Evolutionary conservation across 2,888 invertebrate species (phyloP).

Genomic region (Tenthredo notha): DNA sequence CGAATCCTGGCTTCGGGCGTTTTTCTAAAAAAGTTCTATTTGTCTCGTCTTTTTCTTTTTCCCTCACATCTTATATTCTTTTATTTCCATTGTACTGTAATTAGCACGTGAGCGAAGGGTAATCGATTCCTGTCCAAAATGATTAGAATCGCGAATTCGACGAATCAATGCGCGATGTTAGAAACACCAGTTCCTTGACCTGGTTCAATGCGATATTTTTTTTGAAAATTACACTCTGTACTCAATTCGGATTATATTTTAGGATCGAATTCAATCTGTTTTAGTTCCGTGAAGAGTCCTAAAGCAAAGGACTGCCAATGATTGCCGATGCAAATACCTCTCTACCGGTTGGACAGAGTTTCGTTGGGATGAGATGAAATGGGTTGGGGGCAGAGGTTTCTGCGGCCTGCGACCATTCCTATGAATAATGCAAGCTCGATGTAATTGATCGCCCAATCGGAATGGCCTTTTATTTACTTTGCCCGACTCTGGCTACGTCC

Average conservation of each 20-base stretch:
- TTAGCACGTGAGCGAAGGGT: neutral
- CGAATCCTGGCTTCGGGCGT: neutral
- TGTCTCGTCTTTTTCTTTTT: neutral
- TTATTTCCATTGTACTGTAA: neutral
- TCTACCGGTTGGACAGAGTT: constrained; percentile 60
- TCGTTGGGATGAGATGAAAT: constrained; percentile 68
- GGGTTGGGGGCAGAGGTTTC: constrained; percentile 72
- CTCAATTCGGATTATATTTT: neutral
- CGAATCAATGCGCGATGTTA: neutral
- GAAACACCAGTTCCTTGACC: neutral
- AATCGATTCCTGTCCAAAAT: neutral
- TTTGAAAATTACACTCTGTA: neutral
- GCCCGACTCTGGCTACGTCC: constrained; percentile 72
- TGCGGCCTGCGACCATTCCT: constrained; percentile 74
- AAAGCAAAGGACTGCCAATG: constrained; percentile 62
- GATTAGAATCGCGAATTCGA: neutral
- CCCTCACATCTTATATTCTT: too few species aligned
- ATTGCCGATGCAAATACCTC: constrained; percentile 76
- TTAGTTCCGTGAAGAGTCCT: constrained; percentile 11
- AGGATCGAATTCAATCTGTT: constrained; percentile 9
- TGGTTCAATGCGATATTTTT: neutral
- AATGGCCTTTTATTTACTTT: constrained; percentile 78
- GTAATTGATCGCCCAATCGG: constrained; percentile 78
- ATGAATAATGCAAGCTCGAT: constrained; percentile 77
- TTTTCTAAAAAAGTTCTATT: neutral